Base-by-base conservation (phyloP, 2,888 invertebrate genomes). In the Lacanobia oleracea region DNA sequence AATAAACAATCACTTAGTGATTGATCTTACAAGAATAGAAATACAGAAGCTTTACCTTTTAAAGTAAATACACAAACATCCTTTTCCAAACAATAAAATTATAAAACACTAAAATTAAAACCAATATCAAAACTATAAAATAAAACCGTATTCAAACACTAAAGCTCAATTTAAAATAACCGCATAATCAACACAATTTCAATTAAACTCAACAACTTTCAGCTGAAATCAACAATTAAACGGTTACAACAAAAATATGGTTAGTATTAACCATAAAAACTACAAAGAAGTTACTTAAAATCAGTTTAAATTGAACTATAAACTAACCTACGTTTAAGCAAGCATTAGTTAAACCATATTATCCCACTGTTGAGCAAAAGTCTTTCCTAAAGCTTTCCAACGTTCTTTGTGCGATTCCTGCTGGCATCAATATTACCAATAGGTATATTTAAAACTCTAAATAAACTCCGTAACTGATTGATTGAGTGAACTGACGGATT, bases 211-310 rank as follows among this genome's bases (percentile, higher is more conserved):
- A 1, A 7, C 27, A 37, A 64, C 53, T 18, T 18, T 48, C 7
- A 18, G 8, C 48, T 33, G 14, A 16, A 33, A 16, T 21, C 1
- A 18, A 53, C n/a, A 33, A 53, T 50, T 16, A 43, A 72, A 84
- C 85, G 75, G n/a, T n/a, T n/a, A n/a, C n/a, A n/a, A n/a, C n/a
- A n/a, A n/a, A n/a, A n/a, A n/a, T n/a, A n/a, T n/a, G n/a, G n/a
- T n/a, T n/a, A n/a, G n/a, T 51, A 85, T 86, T 61, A 51, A 10
- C 3, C 67, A 54, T 56, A 70, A 43, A 79, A 57, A 74, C 9
- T 10, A 75, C 23, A 23, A 70, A 63, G 23, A 71, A 18, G 27
- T 72, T 72, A 67, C 50, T 72, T 27, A 70, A 71, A 79, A 71
- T 61, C 83, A 76, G 14, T 16, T 43, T 43, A 43, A 43, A 2